Base-by-base conservation (phyloP, 2,888 invertebrate genomes). In the Leucania comma region DNA sequence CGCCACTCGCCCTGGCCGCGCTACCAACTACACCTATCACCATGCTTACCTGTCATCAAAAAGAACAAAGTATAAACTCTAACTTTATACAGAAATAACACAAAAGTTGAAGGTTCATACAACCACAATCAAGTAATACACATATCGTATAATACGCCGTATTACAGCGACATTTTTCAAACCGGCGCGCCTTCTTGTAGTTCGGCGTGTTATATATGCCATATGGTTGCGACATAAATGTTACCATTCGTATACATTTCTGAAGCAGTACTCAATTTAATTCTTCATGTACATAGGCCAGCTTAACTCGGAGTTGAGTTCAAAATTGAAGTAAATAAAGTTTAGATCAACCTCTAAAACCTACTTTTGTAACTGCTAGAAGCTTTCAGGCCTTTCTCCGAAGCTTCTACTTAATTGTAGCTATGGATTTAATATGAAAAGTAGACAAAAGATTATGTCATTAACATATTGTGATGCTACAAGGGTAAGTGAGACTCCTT, bases 1-100 rank as follows among this genome's bases (percentile, higher is more conserved):
- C 95, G 17, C 89, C 82, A 1, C 87, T 80, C 3, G 87, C 90
- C 20, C 87, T 82, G 14, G 92, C 92, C 14, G 93, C 94, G 24
- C 91, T 91, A 0, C 90, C 92, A 35, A 94, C 93, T 56, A 95
- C 94, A 2, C 96, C 95, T 51, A 95, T 90, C 75, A 95, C 95
- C 96, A 96, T 95, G 82, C 93, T 93, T 60, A 96, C 96, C 96
- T 96, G 38, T n/a, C 9, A 54, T 20, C 54, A 54, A n/a, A 9
- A 9, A n/a, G 1, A n/a, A 48, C 46, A 48, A 48, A 48, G n/a
- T 48, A 8, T 46, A 20, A 20, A 8, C 42, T 42, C 8, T 42
- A 42, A 17, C 4, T 46, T 46, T 46, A 20, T 9, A 48, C 9
- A 46, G 20, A 46, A 46, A 46, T 20, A 20, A 46, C 17, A 20